Base-by-base conservation (phyloP, 1,140 invertebrate genomes). In the Cepaea nemoralis region DNA sequence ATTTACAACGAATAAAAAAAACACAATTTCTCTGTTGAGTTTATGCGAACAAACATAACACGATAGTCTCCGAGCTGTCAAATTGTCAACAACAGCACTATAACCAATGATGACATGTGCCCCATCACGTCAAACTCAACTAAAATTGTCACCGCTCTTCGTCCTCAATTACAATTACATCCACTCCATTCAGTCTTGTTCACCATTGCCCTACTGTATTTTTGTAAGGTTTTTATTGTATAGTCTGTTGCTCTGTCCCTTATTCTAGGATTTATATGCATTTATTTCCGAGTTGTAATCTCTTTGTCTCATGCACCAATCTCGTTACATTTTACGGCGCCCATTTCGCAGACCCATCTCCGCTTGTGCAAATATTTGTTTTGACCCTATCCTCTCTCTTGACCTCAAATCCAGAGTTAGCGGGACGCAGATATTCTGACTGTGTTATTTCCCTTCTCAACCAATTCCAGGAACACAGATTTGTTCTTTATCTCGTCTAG, bases 41-140 rank as follows among this genome's bases (percentile, higher is more conserved):
- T n/a, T n/a, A n/a, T n/a, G n/a, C n/a, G n/a, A n/a, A n/a, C n/a
- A n/a, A n/a, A n/a, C n/a, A n/a, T n/a, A n/a, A n/a, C n/a, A n/a
- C n/a, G n/a, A n/a, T n/a, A n/a, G n/a, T n/a, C n/a, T n/a, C n/a
- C n/a, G n/a, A 63, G 27, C 59, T 19, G 16, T 31, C 59, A 31
- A 63, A 31, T 63, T 63, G 27, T 63, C 59, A 63, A 63, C 16
- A 63, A 16, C 22, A 63, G 59, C n/a, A 16, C n/a, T 63, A 27
- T 63, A 63, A 63, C 59, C 59, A 63, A 63, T 27, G n/a, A 63
- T 63, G 59, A 63, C 59, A 63, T 31, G 59, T 63, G 59, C 33
- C 59, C 33, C 6, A 27, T 5, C 1, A 31, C 6, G 59, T 5
- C 1, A 63, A 63, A 63, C 33, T 27, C n/a, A 31, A 31, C 59